Evolutionary conservation across 2,113 vertebrate genomes (phyloP), one percentile per base, ranked within the genome.

Genomic region (Propithecus coquereli): DNA sequence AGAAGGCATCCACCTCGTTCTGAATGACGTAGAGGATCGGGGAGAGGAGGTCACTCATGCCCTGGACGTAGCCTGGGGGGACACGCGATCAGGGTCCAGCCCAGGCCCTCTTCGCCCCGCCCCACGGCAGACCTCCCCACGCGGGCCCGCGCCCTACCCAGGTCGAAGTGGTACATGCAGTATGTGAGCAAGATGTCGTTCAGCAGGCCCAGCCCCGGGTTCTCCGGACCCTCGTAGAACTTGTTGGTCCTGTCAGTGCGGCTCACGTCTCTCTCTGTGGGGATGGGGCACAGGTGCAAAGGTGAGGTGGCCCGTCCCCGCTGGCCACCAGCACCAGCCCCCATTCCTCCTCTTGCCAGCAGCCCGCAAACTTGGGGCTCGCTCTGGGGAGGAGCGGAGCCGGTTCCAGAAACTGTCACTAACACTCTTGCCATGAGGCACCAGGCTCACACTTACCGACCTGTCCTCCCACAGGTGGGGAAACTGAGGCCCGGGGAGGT

Each of bases 101-200:
- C 18, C 12, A 4, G 43, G 34, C 34, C 37, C 17, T 11, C 1
- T 3, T 43, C 1, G 0, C 1, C 66, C 25, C 22, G 6, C 10
- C 5, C 3, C 9, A 61, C 0, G 27, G 57, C 3, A 16, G 9
- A 43, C 73, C 18, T 3, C 13, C 2, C 8, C 8, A 10, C 8
- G n/a, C 5, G 0, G 76, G 18, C 47, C 47, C 23, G 37, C 0
- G 0, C 14, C 66, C 6, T 73, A 99, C 99, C 99, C 0, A 99
- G 98, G 95, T 99, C 99, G 5, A 99, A 99, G 98, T 99, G 99
- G 97, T 98, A 99, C 99, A 99, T 99, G 99, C 99, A 99, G 98
- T 99, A 99, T 0, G 99, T 99, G 98, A 99, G 99, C 47, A 99
- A 98, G 37, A 99, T 99, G 7, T 99, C 99, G 0, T 99, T 98